Evolutionary conservation across 1,140 invertebrate genomes (phyloP), one percentile per base, ranked within the genome.

Genomic region (Anthonomus grandis): DNA sequence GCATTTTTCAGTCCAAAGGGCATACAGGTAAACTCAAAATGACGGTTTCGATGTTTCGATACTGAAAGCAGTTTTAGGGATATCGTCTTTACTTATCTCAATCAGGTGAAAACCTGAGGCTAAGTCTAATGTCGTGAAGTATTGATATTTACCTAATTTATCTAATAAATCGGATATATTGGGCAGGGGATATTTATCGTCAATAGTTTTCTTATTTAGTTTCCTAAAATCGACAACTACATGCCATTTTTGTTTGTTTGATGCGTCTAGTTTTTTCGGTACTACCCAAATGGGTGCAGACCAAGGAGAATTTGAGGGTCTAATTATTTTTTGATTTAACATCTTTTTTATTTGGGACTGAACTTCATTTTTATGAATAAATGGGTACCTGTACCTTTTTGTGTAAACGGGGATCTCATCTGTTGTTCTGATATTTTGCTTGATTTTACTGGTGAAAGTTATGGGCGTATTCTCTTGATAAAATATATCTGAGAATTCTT

Each of bases 51-150:
- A n/a, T n/a, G n/a, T n/a, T 49, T 54, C 51, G 0, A 1, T 25
- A 23, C 49, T 49, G 17, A 49, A 49, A 9, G 44, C 44, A 3
- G 39, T 49, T 49, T 49, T 49, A 0, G 62, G 25, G 12, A 25
- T 64, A 51, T 69, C 66, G 12, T 34, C 15, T 3, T 10, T 4
- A 15, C 13, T 38, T 37, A 58, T 57, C 22, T 58, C 50, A n/a
- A 58, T 58, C 62, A 81, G 77, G 63, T 71, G 75, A 63, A 75
- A 81, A 2, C 78, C 79, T 36, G 57, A 68, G 0, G 58, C 60
- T 3, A 77, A 39, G 65, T 46, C 59, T n/a, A n/a, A n/a, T n/a
- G n/a, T n/a, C n/a, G n/a, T n/a, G n/a, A n/a, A n/a, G n/a, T n/a
- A n/a, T n/a, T n/a, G n/a, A n/a, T n/a, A n/a, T n/a, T n/a, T n/a